phyloP scores from a whole-genome alignment of 2,797 vertebrate species.

The Lacerta bilineata region DNA sequence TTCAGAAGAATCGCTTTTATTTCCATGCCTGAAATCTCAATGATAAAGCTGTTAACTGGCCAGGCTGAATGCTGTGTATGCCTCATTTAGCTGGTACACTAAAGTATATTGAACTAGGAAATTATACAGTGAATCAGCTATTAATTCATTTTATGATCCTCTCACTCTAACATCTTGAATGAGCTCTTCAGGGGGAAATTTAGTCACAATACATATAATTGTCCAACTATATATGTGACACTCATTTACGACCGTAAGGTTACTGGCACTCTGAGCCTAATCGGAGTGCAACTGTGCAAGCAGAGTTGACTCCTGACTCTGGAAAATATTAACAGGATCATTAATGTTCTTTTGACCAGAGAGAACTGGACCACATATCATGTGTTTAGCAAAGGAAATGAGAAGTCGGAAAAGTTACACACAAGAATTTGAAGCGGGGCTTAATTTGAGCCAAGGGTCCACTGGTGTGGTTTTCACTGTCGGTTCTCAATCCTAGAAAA shows the following conservation, averaged over 20 bases:
- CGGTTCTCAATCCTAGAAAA: neutral
- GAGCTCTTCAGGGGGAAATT: conserved; percentile 86
- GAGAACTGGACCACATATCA: neutral
- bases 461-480: neutral
- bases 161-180: conserved; percentile 86
- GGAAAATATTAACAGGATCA: neutral
- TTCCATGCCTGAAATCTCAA: conserved; percentile 89
- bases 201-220: conserved; percentile 86
- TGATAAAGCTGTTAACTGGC: conserved; percentile 89
- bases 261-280: conserved; percentile 56
- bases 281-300: conserved; percentile 65
- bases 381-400: neutral
- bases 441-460: conserved; percentile 17
- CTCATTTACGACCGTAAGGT: conserved; percentile 66
- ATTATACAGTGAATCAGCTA: conserved; percentile 90
- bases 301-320: conserved; percentile 61
- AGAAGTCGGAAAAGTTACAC: neutral
- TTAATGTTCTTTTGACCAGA: conserved; percentile 1
- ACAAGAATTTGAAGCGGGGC: neutral
- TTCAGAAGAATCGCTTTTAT: conserved; percentile 92
- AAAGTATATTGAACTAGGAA: conserved; percentile 91
- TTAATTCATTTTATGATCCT: conserved; percentile 90
- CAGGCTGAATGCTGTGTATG: conserved; percentile 84
- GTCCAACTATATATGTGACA: conserved; percentile 80
- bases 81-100: conserved; percentile 88